Percentiles rank a stretch among this genome's conserved stretches.
Conservation (phyloP, 2,113 vertebrate genomes). For the Platysternon megacephalum region DNA sequence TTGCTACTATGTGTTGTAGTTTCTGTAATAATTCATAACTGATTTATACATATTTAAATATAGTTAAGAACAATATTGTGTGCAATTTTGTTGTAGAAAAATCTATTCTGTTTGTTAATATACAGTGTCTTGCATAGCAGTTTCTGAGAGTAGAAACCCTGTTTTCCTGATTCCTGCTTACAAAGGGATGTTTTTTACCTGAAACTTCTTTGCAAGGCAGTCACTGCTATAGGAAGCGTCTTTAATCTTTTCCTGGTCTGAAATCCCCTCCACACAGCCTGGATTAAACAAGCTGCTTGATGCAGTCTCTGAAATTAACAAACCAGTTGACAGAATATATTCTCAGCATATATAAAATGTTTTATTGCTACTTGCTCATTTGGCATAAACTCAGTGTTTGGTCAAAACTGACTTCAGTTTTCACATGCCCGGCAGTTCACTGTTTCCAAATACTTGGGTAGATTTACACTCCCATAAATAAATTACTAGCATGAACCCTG, state of each 20-base stretch:
- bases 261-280: slow-evolving; percentile 91
- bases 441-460: not conserved
- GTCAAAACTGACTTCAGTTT: not conserved
- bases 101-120: not conserved
- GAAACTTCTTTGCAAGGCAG: slow-evolving; percentile 89
- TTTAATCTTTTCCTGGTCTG: slow-evolving; percentile 87
- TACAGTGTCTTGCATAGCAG: not conserved
- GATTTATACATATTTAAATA: not conserved
- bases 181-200: slow-evolving; percentile 79
- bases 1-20: not conserved
- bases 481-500: not conserved
- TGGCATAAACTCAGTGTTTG: not conserved
- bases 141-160: not conserved
- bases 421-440: not conserved
- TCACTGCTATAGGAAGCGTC: slow-evolving; percentile 87
- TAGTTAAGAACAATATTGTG: not conserved
- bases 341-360: not conserved
- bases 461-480: not conserved
- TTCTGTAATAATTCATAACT: not conserved
- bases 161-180: not conserved
- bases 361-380: not conserved
- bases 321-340: slow-evolving; percentile 22
- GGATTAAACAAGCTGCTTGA: slow-evolving; percentile 88
- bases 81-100: not conserved
- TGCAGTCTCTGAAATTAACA: slow-evolving; percentile 81